These are phyloP conservation scores for Anastrepha ludens DNA, from an alignment of 1,140 invertebrate species.

Conservation along the genomic window DNA sequence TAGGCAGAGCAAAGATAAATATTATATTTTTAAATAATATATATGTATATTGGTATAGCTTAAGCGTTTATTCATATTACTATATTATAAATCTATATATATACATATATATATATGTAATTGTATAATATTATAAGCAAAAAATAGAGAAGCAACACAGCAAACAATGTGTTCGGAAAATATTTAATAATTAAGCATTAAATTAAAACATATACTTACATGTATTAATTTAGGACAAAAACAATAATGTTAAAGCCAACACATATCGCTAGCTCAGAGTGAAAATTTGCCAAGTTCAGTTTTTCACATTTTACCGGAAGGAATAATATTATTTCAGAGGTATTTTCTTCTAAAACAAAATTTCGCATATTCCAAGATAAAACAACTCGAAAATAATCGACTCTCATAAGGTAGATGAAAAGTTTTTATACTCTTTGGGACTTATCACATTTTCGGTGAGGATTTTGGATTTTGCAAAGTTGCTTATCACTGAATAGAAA, in stretches of 20 bases:
- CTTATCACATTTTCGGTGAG: no score
- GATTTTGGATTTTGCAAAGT: no score
- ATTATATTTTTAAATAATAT: constrained; percentile 48
- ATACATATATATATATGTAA: neutral
- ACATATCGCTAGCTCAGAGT: neutral
- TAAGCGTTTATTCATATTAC: constrained; percentile 47
- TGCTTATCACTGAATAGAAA: no score
- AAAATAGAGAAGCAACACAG: constrained; percentile 33
- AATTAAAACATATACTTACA: constrained; percentile 15
- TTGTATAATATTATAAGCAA: constrained; percentile 22
- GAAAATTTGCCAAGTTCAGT: no score
- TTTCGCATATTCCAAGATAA: no score
- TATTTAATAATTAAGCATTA: constrained; percentile 40
- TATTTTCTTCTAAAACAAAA: no score
- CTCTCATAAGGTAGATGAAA: no score
- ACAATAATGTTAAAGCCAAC: neutral
- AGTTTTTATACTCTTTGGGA: no score
- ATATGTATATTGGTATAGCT: constrained; percentile 51
- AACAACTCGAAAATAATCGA: no score
- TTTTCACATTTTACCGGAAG: no score
- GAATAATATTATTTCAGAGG: no score
- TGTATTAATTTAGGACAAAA: constrained; percentile 40
- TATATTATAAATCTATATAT: neutral
- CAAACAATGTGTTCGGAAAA: constrained; percentile 52
- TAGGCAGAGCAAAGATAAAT: constrained; percentile 42